Evolutionary conservation across 2,888 invertebrate species (phyloP).

Genomic region (Iphiclides podalirius): DNA sequence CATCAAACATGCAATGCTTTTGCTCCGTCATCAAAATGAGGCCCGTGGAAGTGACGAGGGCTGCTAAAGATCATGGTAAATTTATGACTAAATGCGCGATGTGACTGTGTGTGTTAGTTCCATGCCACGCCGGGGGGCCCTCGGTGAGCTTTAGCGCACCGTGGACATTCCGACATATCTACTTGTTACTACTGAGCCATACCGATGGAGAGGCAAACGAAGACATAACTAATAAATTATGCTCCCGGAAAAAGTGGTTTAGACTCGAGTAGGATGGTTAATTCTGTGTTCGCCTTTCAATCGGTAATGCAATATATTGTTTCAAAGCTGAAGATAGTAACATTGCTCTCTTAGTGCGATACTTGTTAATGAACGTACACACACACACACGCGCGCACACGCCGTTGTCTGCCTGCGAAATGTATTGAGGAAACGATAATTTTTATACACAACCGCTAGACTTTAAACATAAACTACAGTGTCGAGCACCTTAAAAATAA

Average conservation of each 20-base stretch:
- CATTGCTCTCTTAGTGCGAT: slow-evolving; percentile 45
- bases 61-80: slow-evolving; percentile 22
- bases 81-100: slow-evolving; percentile 43
- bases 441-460: slow-evolving; percentile 2
- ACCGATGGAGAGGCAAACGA: slow-evolving; percentile 18
- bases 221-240: not conserved
- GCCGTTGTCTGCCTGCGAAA: slow-evolving; percentile 62
- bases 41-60: slow-evolving; percentile 16
- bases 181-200: slow-evolving; percentile 21
- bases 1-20: slow-evolving; percentile 18
- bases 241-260: slow-evolving; percentile 1
- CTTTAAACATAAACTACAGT: slow-evolving; percentile 20
- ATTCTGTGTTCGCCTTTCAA: slow-evolving; percentile 32
- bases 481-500: no score
- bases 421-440: slow-evolving; percentile 27
- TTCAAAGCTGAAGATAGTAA: slow-evolving; percentile 35
- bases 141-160: slow-evolving; percentile 4
- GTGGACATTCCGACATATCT: slow-evolving; percentile 6
- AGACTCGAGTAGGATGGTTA: no score
- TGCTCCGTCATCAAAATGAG: slow-evolving; percentile 29
- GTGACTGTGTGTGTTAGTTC: slow-evolving; percentile 77
- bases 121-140: slow-evolving; percentile 37
- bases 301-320: slow-evolving; percentile 35
- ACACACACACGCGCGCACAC: slow-evolving; percentile 66
- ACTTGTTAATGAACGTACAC: slow-evolving; percentile 73